phyloP scores from a whole-genome alignment of 2,113 vertebrate genomes.

The Bufo gargarizans region DNA sequence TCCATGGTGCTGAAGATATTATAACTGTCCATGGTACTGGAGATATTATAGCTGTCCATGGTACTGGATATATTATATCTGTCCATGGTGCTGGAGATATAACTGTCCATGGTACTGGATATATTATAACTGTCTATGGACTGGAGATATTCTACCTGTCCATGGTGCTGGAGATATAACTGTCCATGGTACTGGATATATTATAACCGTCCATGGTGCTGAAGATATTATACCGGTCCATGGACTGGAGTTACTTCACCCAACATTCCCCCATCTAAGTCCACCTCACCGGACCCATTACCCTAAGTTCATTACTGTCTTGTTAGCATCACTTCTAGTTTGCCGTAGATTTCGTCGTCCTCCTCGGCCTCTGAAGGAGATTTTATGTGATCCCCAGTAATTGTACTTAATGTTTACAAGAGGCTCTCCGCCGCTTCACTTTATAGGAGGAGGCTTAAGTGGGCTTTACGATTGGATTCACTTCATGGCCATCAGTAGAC shows the following conservation, averaged over 20 bases:
- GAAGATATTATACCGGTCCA: background rate
- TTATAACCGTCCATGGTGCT: background rate
- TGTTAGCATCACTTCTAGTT: background rate
- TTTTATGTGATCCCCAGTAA: background rate
- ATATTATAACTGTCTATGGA: too few relatives aligned
- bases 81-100: background rate
- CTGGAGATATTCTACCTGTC: background rate
- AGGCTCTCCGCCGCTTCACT: background rate
- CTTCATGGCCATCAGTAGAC: background rate
- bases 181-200: background rate
- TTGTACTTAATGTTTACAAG: background rate
- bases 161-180: background rate
- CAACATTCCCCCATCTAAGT: too few relatives aligned
- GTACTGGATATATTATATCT: background rate
- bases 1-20: background rate
- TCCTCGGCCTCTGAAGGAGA: background rate
- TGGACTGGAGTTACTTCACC: background rate
- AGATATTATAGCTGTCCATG: background rate
- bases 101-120: background rate
- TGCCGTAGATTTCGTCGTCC: background rate
- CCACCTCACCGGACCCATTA: too few relatives aligned
- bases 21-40: background rate
- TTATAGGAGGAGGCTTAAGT: background rate
- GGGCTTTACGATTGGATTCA: background rate
- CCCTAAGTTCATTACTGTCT: too few relatives aligned